Evolutionary conservation across 1,140 invertebrate species (phyloP).

Genomic region (Argopecten irradians): DNA sequence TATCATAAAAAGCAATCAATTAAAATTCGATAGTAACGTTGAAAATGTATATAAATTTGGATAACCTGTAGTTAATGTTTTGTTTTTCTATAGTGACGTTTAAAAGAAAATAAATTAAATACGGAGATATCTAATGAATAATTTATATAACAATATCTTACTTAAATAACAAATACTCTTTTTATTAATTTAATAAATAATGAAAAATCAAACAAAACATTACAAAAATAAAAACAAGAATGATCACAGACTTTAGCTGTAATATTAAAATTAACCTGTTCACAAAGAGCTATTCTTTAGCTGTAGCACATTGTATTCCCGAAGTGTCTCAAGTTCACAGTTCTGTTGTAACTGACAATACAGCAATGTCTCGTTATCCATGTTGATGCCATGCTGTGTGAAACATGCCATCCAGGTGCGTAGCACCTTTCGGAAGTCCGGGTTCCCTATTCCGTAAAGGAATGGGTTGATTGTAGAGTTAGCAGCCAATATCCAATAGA

Average conservation of each 20-base stretch:
- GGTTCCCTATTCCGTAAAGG: slow-evolving; percentile 70
- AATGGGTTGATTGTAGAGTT: slow-evolving; percentile 70
- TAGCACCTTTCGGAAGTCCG: slow-evolving; percentile 64
- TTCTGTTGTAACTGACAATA: slow-evolving; percentile 54
- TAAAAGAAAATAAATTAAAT: no score
- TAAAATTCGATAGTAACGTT: no score
- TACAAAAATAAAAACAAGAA: background rate
- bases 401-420: slow-evolving; percentile 55
- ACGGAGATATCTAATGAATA: no score
- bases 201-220: background rate
- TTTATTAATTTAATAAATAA: no score
- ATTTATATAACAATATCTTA: no score
- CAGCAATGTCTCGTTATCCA: slow-evolving; percentile 57
- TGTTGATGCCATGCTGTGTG: slow-evolving; percentile 34
- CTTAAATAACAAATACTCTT: no score
- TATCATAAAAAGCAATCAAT: no score
- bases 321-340: slow-evolving; percentile 37
- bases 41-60: no score
- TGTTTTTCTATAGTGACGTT: no score
- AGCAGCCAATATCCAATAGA: slow-evolving; percentile 62
- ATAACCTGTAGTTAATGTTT: no score
- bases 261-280: background rate
- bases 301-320: background rate
- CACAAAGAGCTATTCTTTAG: background rate
- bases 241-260: background rate